A percentile compares a stretch with the other conserved stretches of the same genome.
phyloP scores from a whole-genome alignment of 64 coral and sea anemone species.

The Astreopora myriophthalma region DNA sequence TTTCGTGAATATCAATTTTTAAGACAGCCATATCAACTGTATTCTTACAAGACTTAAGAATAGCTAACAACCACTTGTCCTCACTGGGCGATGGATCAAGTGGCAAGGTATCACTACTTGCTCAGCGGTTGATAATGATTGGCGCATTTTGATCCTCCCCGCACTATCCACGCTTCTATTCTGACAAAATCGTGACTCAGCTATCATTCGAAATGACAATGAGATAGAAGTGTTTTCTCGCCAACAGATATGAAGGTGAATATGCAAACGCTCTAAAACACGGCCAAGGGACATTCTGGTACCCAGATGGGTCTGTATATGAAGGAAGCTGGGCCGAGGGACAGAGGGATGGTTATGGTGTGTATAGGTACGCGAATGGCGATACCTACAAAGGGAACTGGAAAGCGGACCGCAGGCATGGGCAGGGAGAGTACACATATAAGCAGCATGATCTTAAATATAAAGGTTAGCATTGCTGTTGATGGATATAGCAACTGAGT shows the following conservation, averaged over 20 bases:
- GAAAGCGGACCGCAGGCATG: slow-evolving; percentile 61
- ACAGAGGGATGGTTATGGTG: slow-evolving; percentile 48
- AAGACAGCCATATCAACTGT: too few relatives aligned
- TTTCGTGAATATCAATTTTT: too few relatives aligned
- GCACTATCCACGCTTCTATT: too few relatives aligned
- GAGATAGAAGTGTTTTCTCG: neutral
- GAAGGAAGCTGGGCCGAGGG: slow-evolving; percentile 46
- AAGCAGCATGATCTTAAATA: slow-evolving; percentile 24
- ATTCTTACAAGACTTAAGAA: too few relatives aligned
- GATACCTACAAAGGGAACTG: slow-evolving; percentile 69
- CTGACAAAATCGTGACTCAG: too few relatives aligned
- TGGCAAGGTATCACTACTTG: too few relatives aligned
- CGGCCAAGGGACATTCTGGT: slow-evolving; percentile 55
- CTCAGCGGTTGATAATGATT: too few relatives aligned
- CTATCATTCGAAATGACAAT: neutral
- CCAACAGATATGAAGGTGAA: slow-evolving; percentile 68
- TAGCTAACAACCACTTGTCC: too few relatives aligned
- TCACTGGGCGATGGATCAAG: too few relatives aligned
- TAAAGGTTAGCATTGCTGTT: slow-evolving; percentile 2
- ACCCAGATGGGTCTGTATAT: slow-evolving; percentile 71
- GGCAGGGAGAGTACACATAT: slow-evolving; percentile 62
- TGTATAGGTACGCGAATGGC: slow-evolving; percentile 60
- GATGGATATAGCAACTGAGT: neutral
- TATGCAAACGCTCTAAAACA: slow-evolving; percentile 25
- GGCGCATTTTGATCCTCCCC: too few relatives aligned